phyloP scores from a whole-genome alignment of 2,113 vertebrate species.

The Sorex araneus region DNA sequence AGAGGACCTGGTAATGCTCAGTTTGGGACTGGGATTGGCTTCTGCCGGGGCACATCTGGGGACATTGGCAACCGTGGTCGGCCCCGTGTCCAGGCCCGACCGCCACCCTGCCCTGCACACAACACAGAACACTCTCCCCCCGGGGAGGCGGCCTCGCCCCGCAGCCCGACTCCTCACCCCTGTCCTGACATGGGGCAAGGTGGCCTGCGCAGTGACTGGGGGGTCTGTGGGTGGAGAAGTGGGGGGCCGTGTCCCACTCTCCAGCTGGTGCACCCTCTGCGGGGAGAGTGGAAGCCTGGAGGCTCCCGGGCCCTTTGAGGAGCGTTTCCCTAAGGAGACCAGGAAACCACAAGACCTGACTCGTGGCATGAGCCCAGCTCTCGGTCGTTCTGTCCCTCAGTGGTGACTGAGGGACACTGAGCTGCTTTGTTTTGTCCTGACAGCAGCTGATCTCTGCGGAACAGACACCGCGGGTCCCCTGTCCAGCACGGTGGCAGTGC shows the following conservation, averaged over 20 bases:
- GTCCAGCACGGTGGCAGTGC: constrained; percentile 90
- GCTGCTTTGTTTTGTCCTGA: constrained; percentile 17
- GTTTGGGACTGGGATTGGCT: neutral
- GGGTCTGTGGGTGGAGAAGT: no score
- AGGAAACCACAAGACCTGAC: neutral
- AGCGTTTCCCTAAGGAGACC: neutral
- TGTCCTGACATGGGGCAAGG: no score
- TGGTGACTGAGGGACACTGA: neutral
- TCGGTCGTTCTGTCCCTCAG: fast-evolving
- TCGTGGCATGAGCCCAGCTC: neutral
- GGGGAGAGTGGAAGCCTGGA: neutral
- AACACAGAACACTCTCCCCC: no score
- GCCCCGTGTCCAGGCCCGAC: no score
- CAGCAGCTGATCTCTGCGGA: constrained; percentile 81
- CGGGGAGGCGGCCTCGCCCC: no score
- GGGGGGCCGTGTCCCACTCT: no score
- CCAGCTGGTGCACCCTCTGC: no score
- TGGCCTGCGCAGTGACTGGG: no score
- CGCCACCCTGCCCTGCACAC: no score
- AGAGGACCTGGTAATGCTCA: constrained; percentile 88
- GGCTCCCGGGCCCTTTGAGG: neutral
- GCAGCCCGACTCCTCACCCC: no score
- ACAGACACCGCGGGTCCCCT: constrained; percentile 88
- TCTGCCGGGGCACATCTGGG: neutral
- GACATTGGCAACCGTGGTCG: neutral